Evolutionary conservation across 2,797 vertebrate species (phyloP).

Genomic region (Melopsittacus undulatus): DNA sequence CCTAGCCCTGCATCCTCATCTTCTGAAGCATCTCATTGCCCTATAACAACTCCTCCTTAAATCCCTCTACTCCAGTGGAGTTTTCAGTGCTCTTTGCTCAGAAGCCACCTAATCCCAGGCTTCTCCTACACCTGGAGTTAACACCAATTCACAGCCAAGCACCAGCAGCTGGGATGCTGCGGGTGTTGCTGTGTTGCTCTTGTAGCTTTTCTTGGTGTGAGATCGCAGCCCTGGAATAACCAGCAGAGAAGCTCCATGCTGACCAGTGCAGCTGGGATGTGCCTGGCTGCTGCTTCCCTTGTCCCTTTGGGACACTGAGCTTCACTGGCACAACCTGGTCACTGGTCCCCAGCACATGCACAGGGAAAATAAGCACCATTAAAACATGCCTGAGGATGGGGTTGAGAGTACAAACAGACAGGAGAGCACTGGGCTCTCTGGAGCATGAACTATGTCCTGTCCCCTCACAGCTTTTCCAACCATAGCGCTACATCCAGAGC

Average conservation of each 20-base stretch:
- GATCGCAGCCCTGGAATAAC: not conserved
- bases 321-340: not conserved
- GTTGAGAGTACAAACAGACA: not conserved
- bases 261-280: fast-evolving
- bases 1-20: not conserved
- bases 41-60: not conserved
- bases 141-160: not conserved
- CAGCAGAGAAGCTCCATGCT: fast-evolving
- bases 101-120: not conserved
- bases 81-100: not conserved
- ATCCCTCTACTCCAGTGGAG: fast-evolving
- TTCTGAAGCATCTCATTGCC: fast-evolving
- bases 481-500: not conserved
- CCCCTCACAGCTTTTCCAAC: not conserved
- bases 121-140: not conserved
- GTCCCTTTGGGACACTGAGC: not conserved
- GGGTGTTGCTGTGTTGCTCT: not conserved
- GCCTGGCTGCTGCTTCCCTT: not conserved
- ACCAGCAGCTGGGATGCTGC: not conserved
- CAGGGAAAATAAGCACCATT: fast-evolving
- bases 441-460: fast-evolving
- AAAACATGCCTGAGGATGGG: not conserved
- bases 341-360: fast-evolving
- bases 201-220: not conserved
- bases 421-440: not conserved